phyloP scores from a whole-genome alignment of 2,888 invertebrate species.

The Lathronympha strigana region DNA sequence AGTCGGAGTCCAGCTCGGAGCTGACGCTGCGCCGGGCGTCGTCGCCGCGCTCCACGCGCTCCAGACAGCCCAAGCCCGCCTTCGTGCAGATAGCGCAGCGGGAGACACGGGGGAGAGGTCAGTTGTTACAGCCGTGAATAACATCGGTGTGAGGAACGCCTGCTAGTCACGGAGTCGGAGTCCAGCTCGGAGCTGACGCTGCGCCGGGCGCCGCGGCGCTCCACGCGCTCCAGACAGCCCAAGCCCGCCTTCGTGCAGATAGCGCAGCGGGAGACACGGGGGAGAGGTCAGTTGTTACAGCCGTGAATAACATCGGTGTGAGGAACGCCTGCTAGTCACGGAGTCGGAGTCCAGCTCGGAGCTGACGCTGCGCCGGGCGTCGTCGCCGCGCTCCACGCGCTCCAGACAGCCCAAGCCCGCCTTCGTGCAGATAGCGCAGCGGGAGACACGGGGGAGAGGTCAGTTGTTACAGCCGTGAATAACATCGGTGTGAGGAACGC shows the following conservation, averaged over 20 bases:
- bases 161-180: slow-evolving; percentile 69
- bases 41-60: slow-evolving; percentile 79
- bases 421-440: slow-evolving; percentile 72
- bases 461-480: no score
- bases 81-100: slow-evolving; percentile 72
- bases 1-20: slow-evolving; percentile 74
- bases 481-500: not conserved
- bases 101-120: no score
- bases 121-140: no score
- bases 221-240: slow-evolving; percentile 75
- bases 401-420: slow-evolving; percentile 75
- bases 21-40: slow-evolving; percentile 65
- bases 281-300: slow-evolving; percentile 23
- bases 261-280: slow-evolving; percentile 64
- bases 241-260: slow-evolving; percentile 77
- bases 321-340: slow-evolving; percentile 62
- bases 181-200: slow-evolving; percentile 71
- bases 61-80: slow-evolving; percentile 72
- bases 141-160: not conserved
- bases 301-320: not conserved
- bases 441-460: no score
- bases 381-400: slow-evolving; percentile 79
- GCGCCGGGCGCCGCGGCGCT: slow-evolving; percentile 71
- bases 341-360: slow-evolving; percentile 75
- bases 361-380: slow-evolving; percentile 64